These are phyloP conservation scores for Coendou prehensilis DNA, from an alignment of 2,797 vertebrate species.

Conservation along the genomic window DNA sequence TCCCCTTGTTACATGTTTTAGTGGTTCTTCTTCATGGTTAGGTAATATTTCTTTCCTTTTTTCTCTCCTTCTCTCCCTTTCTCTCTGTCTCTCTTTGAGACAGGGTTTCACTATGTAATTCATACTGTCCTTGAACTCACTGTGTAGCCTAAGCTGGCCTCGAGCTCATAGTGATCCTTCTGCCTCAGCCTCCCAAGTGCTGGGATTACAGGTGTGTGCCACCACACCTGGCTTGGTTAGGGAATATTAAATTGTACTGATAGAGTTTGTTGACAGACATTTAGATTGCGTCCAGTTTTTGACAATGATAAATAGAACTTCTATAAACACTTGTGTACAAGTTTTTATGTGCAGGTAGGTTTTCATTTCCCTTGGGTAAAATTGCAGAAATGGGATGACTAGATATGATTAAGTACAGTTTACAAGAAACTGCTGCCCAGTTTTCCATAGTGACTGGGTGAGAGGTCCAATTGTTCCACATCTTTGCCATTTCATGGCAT, in stretches of 20 bases:
- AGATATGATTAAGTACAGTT: background rate
- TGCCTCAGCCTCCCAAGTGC: no score
- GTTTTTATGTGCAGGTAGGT: background rate
- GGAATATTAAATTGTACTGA: background rate
- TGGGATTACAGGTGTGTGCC: no score
- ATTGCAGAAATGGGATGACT: background rate
- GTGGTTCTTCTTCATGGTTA: background rate
- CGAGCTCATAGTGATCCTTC: no score
- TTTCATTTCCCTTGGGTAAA: conserved; percentile 29
- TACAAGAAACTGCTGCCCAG: background rate
- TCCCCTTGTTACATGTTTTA: background rate
- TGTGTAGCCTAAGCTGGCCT: no score
- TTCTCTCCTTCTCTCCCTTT: no score
- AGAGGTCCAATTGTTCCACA: background rate
- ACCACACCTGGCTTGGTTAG: background rate
- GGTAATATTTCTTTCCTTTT: background rate
- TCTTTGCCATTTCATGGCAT: background rate
- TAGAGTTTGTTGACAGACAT: background rate
- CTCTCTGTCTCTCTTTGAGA: no score
- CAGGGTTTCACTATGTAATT: no score
- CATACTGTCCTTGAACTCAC: no score
- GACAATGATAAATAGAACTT: background rate
- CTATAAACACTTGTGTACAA: background rate
- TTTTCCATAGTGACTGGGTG: background rate
- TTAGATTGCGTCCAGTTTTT: background rate